Evolutionary conservation across 2,797 vertebrate species (phyloP), one percentile per base, ranked within the genome.

Genomic region (Serranus cabrilla): DNA sequence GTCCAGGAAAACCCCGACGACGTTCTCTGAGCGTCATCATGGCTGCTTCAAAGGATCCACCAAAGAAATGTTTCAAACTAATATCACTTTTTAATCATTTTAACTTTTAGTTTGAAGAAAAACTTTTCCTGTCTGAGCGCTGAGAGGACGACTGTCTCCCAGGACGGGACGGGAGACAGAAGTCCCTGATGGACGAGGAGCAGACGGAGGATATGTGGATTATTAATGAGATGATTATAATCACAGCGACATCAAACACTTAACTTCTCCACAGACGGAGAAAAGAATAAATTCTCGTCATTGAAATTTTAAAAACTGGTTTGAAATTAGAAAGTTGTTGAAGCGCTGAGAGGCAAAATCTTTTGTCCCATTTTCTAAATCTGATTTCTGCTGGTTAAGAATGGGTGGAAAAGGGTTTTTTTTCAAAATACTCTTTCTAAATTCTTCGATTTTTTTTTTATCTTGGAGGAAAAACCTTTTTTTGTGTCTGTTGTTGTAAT

Each of bases 1-100:
- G 18, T 56, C 55, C 86, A 80, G 43, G 93, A 93, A 16, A 87
- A 82, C 62, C 72, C 80, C 0, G 93, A 95, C 0, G 90, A 95
- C 0, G 79, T 80, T 40, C 89, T 95, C 43, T 95, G 85, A 34
- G 5, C 8, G 8, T 34, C 34, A 7, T 34, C 34, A 40, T 25
- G n/a, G 47, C 64, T 47, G 73, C 47, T 18, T 46, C 14, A 40
- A 2, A 39, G 4, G 3, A 42, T 43, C 31, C 14, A 37, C 34
- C 49, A 42, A 12, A 8, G 16, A 37, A 5, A 2, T 9, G 17
- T 18, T 45, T 31, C 14, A 39, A 16, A 49, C 16, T 23, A 56
- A 55, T 5, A 6, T n/a, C 8, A 21, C 55, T 31, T n/a, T 46
- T 52, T 11, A 43, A 34, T 71, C 46, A 50, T 43, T 16, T 55